Conservation (phyloP, 2,888 invertebrate genomes). For the Xestobium rufovillosum region DNA sequence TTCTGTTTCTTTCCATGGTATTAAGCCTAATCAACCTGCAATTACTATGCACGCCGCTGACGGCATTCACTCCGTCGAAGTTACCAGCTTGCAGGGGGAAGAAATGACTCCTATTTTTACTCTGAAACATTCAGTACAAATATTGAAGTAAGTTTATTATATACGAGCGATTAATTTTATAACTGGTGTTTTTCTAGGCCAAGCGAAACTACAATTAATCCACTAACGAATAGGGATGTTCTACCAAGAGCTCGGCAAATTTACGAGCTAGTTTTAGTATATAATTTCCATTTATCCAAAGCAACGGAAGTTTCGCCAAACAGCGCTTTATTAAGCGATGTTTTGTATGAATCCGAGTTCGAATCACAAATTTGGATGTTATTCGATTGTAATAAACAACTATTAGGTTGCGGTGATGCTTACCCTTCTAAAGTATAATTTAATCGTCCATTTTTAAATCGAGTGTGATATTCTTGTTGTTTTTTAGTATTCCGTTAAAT, state of each 20-base stretch:
- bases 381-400: conserved; percentile 84
- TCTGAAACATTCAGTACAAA: conserved; percentile 67
- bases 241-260: conserved; percentile 85
- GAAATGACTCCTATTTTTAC: conserved; percentile 70
- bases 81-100: conserved; percentile 66
- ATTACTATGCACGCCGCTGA: conserved; percentile 67
- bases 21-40: conserved; percentile 58
- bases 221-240: conserved; percentile 73
- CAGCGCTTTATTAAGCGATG: conserved; percentile 72
- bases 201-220: conserved; percentile 68
- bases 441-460: conserved; percentile 4
- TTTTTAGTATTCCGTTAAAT: conserved; percentile 70
- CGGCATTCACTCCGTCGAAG: conserved; percentile 64
- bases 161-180: too few species aligned
- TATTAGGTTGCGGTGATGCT: conserved; percentile 80
- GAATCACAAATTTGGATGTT: conserved; percentile 97
- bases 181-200: conserved; percentile 66
- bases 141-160: conserved; percentile 52
- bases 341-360: conserved; percentile 91
- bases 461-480: conserved; percentile 17
- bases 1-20: conserved; percentile 73
- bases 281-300: conserved; percentile 76
- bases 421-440: conserved; percentile 66
- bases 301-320: conserved; percentile 74
- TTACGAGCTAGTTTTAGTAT: conserved; percentile 82